Conservation (phyloP, 2,888 invertebrate genomes). For the Tenodera sinensis region DNA sequence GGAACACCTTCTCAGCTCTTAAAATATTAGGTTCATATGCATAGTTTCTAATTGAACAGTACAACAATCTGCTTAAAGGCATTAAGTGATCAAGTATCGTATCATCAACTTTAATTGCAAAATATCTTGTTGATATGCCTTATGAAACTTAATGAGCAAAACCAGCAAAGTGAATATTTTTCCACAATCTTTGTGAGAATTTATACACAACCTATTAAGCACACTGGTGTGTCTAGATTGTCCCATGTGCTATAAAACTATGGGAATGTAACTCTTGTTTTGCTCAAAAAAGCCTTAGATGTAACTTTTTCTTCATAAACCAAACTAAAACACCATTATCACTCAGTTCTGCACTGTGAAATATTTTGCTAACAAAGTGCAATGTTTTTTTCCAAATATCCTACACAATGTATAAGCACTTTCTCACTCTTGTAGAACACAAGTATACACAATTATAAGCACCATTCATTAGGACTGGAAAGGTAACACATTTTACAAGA, state of each 20-base stretch:
- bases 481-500: too few relatives aligned
- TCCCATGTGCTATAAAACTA: background rate
- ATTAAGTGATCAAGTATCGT: too few relatives aligned
- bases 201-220: background rate
- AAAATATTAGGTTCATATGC: too few relatives aligned
- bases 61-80: too few relatives aligned
- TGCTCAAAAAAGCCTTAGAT: background rate
- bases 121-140: background rate
- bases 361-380: background rate
- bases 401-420: too few relatives aligned
- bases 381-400: background rate
- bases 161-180: background rate
- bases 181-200: background rate
- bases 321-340: background rate
- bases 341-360: background rate
- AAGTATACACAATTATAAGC: too few relatives aligned
- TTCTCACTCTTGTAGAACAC: too few relatives aligned
- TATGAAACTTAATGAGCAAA: background rate
- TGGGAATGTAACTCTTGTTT: background rate
- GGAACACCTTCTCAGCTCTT: too few relatives aligned
- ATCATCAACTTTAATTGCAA: too few relatives aligned
- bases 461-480: too few relatives aligned
- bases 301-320: background rate
- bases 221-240: background rate
- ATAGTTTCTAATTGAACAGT: too few relatives aligned